Evolutionary conservation across 2,888 invertebrate genomes (phyloP).

Genomic region (Rotaria socialis): DNA sequence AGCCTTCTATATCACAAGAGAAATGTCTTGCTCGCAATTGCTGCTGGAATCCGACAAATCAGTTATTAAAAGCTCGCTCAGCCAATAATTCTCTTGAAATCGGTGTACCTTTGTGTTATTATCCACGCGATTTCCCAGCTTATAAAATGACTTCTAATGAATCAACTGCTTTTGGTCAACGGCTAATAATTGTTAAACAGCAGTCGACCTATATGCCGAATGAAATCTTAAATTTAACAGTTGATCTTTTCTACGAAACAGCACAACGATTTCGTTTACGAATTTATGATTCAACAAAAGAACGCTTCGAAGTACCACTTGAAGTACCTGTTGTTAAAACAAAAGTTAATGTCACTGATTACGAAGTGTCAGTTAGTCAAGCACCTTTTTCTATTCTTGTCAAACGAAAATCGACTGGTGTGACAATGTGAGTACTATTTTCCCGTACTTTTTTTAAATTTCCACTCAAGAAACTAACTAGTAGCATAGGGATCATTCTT

Average conservation of each 20-base stretch:
- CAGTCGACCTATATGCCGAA: slow-evolving; percentile 39
- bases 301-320: slow-evolving; percentile 40
- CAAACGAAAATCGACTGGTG: slow-evolving; percentile 42
- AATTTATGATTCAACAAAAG: slow-evolving; percentile 36
- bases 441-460: no score
- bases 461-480: no score
- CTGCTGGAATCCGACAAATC: slow-evolving; percentile 28
- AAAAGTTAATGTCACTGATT: slow-evolving; percentile 23
- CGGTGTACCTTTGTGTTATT: slow-evolving; percentile 39
- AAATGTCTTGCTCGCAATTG: slow-evolving; percentile 40
- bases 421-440: neutral
- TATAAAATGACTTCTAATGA: neutral
- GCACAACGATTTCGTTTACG: slow-evolving; percentile 32
- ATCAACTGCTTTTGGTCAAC: neutral
- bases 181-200: slow-evolving; percentile 29
- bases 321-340: neutral
- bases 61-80: no score
- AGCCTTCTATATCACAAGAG: slow-evolving; percentile 13
- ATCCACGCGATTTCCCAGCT: slow-evolving; percentile 38
- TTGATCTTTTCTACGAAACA: slow-evolving; percentile 36
- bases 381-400: slow-evolving; percentile 40
- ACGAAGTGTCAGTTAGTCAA: slow-evolving; percentile 36
- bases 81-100: neutral
- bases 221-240: slow-evolving; percentile 39
- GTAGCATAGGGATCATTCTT: no score